A percentile compares a stretch with the other conserved stretches of the same genome.
Conservation (phyloP, 2,113 vertebrate genomes). For the Ammospiza nelsoni region DNA sequence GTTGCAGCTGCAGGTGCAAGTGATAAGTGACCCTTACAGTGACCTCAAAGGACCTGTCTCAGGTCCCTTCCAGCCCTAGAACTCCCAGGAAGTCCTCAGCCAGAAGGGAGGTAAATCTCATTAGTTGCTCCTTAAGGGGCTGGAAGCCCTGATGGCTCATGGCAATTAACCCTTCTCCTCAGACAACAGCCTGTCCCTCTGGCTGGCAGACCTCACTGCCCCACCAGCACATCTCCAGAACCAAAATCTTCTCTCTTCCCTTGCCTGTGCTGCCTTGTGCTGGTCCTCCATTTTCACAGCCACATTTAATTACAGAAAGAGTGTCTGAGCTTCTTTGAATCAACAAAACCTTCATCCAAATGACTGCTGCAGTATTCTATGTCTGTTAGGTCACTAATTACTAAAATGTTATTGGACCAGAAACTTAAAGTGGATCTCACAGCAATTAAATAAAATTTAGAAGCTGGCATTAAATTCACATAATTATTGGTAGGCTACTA, state of each 20-base stretch:
- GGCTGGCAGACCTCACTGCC: not conserved
- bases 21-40: not conserved
- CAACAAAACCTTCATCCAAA: not conserved
- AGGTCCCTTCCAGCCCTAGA: not conserved
- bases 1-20: not conserved
- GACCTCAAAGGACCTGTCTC: not conserved
- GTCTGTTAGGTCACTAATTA: not conserved
- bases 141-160: not conserved
- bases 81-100: not conserved
- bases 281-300: not conserved
- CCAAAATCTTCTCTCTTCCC: not conserved
- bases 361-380: not conserved
- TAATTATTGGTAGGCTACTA: not conserved
- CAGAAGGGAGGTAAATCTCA: not conserved
- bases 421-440: not conserved
- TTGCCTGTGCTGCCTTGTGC: too few relatives aligned
- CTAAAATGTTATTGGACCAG: not conserved
- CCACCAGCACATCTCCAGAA: not conserved
- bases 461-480: not conserved
- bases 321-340: not conserved
- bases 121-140: not conserved
- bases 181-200: not conserved
- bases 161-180: not conserved
- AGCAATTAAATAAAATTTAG: constrained; percentile 2
- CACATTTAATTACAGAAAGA: not conserved